These are phyloP conservation scores for Macrotis lagotis DNA, from an alignment of 2,113 vertebrate species.

Conservation along the genomic window DNA sequence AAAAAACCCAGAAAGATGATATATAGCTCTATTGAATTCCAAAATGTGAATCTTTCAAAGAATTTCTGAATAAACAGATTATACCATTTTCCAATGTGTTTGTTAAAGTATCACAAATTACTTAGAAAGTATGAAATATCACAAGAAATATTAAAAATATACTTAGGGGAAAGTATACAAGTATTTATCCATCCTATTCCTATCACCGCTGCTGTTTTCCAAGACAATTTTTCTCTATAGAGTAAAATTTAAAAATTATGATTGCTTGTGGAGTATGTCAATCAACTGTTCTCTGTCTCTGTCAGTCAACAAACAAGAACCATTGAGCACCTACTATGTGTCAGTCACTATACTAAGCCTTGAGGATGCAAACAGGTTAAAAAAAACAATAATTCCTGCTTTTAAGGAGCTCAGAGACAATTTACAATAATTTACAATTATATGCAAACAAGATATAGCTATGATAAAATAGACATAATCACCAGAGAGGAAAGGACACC, in stretches of 20 bases:
- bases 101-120: neutral
- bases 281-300: neutral
- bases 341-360: neutral
- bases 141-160: conserved; percentile 8
- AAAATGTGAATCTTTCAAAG: neutral
- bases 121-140: neutral
- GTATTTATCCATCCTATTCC: neutral
- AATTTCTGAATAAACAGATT: neutral
- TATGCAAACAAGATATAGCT: neutral
- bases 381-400: neutral
- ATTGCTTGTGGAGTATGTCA: neutral
- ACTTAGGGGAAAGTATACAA: neutral
- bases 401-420: neutral
- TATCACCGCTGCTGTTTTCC: neutral
- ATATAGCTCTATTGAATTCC: neutral
- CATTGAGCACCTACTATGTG: neutral
- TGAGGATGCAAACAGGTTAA: neutral
- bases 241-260: neutral
- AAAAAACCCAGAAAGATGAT: neutral
- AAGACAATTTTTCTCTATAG: conserved; percentile 41
- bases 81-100: neutral
- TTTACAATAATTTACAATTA: neutral
- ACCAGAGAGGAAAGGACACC: neutral
- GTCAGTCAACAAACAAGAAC: neutral
- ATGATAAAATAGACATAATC: neutral